These are phyloP conservation scores for Apis mellifera DNA, from an alignment of 1,140 invertebrate species.

Conservation along the genomic window Amel_HAv3.1 CM009940.2:8380501-8381000, in stretches of 20 bases:
- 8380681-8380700: background rate
- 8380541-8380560: background rate
- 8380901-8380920: no score
- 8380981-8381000: no score
- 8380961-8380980: no score
- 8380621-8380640: constrained; percentile 22
- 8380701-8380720: constrained; percentile 22
- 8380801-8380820: constrained; percentile 29
- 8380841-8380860: background rate
- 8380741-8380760: constrained; percentile 27
- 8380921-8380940: no score
- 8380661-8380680: background rate
- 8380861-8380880: background rate
- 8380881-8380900: no score
- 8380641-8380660: background rate
- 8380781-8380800: constrained; percentile 2
- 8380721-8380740: constrained; percentile 9
- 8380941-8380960: no score
- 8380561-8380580: background rate
- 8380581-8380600: no score
- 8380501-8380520: no score
- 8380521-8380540: no score
- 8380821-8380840: constrained; percentile 6
- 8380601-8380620: background rate
- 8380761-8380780: constrained; percentile 38